A percentile compares a stretch with the other conserved stretches of the same genome.
phyloP scores from a whole-genome alignment of 2,888 invertebrate species.

The Drosophila helvetica region DNA sequence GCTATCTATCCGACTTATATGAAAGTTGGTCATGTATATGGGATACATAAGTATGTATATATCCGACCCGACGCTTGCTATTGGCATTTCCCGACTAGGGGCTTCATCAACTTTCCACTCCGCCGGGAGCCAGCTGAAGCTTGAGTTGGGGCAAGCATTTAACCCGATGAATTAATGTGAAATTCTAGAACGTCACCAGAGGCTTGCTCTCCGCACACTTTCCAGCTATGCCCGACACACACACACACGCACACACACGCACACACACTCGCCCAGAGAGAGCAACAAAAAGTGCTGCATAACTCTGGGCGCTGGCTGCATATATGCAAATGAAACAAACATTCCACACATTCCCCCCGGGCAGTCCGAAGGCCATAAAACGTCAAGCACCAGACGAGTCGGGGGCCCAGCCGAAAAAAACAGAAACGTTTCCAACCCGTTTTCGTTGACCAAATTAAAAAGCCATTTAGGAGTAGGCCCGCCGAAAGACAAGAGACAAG shows the following conservation, averaged over 20 bases:
- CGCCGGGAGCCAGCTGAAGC: slow-evolving; percentile 41
- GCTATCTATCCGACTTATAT: slow-evolving; percentile 53
- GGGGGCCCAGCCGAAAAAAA: slow-evolving; percentile 8
- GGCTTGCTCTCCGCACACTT: slow-evolving; percentile 40
- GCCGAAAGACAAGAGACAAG: slow-evolving; percentile 29
- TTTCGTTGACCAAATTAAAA: slow-evolving; percentile 46
- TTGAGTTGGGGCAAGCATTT: slow-evolving; percentile 19
- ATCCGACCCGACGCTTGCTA: slow-evolving; percentile 4
- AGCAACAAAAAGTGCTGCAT: slow-evolving; percentile 49
- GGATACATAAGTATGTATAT: slow-evolving; percentile 5
- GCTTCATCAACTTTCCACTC: slow-evolving; percentile 34
- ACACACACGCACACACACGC: not conserved
- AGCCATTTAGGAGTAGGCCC: slow-evolving; percentile 37
- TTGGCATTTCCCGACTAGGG: slow-evolving; percentile 29
- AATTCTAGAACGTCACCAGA: slow-evolving; percentile 17
- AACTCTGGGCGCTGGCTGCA: slow-evolving; percentile 51
- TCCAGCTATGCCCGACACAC: slow-evolving; percentile 18
- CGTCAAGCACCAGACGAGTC: slow-evolving; percentile 35
- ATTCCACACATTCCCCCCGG: slow-evolving; percentile 41
- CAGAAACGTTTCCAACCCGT: slow-evolving; percentile 38
- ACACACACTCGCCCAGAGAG: not conserved
- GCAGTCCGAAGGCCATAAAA: slow-evolving; percentile 36
- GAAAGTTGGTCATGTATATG: slow-evolving; percentile 55
- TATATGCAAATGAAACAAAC: slow-evolving; percentile 36
- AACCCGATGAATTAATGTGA: slow-evolving; percentile 36